Conservation (phyloP, 1,140 invertebrate species). For the Aphidius gifuensis region DNA sequence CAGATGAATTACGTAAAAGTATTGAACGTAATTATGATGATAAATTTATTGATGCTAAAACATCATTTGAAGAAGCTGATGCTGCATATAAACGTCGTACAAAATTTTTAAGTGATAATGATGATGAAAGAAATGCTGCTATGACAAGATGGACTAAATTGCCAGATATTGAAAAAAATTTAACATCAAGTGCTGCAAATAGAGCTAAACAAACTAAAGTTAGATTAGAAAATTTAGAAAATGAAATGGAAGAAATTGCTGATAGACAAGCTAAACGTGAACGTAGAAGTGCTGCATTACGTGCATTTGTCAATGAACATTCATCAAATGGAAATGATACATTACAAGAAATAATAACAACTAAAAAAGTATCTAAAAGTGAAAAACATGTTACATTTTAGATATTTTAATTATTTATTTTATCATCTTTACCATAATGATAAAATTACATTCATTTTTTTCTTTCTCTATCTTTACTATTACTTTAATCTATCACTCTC, state of each 20-base stretch:
- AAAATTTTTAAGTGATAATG: slow-evolving; percentile 50
- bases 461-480: slow-evolving; percentile 12
- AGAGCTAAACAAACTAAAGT: slow-evolving; percentile 50
- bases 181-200: slow-evolving; percentile 37
- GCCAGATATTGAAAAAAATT: slow-evolving; percentile 31
- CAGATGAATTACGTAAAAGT: slow-evolving; percentile 10
- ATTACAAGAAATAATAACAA: slow-evolving; percentile 22
- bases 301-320: slow-evolving; percentile 50
- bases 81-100: slow-evolving; percentile 39
- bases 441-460: neutral
- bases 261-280: slow-evolving; percentile 53
- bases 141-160: slow-evolving; percentile 47
- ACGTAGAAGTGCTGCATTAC: slow-evolving; percentile 45
- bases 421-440: too few species aligned
- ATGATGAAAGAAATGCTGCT: slow-evolving; percentile 47
- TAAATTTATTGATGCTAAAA: slow-evolving; percentile 27
- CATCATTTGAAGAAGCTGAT: slow-evolving; percentile 39
- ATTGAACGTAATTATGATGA: slow-evolving; percentile 22
- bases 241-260: slow-evolving; percentile 54
- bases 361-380: slow-evolving; percentile 25
- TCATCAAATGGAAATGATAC: slow-evolving; percentile 25
- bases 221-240: slow-evolving; percentile 51
- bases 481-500: neutral
- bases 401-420: neutral
- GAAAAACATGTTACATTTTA: slow-evolving; percentile 32